phyloP scores from a whole-genome alignment of 2,888 invertebrate species.

The Callyntrura sp. region DNA sequence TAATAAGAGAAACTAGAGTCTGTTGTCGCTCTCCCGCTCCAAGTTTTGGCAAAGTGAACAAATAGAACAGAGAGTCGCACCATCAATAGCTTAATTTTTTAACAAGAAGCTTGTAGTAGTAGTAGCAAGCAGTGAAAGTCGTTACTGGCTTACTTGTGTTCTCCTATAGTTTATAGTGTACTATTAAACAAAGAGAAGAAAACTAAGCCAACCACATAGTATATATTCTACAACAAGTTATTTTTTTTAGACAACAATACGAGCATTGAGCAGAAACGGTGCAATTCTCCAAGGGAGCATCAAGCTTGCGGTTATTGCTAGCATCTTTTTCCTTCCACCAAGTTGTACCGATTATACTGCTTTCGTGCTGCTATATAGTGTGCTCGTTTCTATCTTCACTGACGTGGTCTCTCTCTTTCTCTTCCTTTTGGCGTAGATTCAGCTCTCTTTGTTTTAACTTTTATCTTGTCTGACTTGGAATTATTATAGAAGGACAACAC shows the following conservation, averaged over 20 bases:
- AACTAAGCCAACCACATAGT: not conserved
- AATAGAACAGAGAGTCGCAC: too few relatives aligned
- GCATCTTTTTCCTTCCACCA: slow-evolving; percentile 51
- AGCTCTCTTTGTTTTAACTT: not conserved
- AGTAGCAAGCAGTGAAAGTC: too few relatives aligned
- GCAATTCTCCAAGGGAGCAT: slow-evolving; percentile 70
- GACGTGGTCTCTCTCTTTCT: slow-evolving; percentile 28
- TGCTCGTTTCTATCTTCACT: not conserved
- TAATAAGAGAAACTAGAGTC: too few relatives aligned
- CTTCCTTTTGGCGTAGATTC: not conserved
- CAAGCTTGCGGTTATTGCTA: slow-evolving; percentile 70
- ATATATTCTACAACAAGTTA: slow-evolving; percentile 43
- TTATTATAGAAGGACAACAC: not conserved
- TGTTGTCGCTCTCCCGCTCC: too few relatives aligned
- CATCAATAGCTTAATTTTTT: too few relatives aligned
- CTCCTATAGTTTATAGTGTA: too few relatives aligned
- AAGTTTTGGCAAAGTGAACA: too few relatives aligned
- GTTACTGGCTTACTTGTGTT: too few relatives aligned
- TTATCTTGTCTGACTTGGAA: slow-evolving; percentile 19
- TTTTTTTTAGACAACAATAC: slow-evolving; percentile 20
- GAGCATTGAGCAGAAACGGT: not conserved
- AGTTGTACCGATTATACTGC: slow-evolving; percentile 19
- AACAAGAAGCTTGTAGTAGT: not conserved
- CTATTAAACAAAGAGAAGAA: not conserved
- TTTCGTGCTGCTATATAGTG: not conserved